Evolutionary conservation across 2,888 invertebrate species (phyloP).

Genomic region (Aphrophora alni): DNA sequence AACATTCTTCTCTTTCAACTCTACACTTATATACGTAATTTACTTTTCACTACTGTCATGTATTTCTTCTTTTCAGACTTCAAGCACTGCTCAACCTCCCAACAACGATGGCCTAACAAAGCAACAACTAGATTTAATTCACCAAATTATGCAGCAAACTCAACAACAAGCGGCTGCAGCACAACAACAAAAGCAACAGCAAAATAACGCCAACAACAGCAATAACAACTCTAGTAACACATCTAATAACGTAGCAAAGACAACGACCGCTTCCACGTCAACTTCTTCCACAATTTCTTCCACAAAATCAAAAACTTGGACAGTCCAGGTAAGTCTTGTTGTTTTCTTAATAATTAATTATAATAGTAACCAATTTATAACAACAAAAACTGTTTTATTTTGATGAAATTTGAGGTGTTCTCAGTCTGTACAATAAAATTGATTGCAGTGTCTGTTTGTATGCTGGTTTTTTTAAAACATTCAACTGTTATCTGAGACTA

Average conservation of each 20-base stretch:
- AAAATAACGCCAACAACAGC: constrained; percentile 37
- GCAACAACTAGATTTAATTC: constrained; percentile 76
- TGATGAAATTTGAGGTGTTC: not conserved
- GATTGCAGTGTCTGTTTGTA: no score
- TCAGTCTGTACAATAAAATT: no score
- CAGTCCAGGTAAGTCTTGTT: constrained; percentile 56
- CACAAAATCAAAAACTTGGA: constrained; percentile 54
- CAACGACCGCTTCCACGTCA: constrained; percentile 52
- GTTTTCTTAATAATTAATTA: not conserved
- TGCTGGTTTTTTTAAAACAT: no score
- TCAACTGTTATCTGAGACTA: no score
- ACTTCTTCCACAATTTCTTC: constrained; percentile 53
- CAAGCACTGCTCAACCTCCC: constrained; percentile 24
- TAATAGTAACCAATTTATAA: no score
- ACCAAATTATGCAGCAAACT: constrained; percentile 79
- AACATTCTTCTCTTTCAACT: no score
- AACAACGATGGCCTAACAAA: constrained; percentile 73
- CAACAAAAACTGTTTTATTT: not conserved
- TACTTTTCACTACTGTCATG: no score
- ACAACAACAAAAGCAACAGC: constrained; percentile 55
- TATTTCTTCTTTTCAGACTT: constrained; percentile 21
- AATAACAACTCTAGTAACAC: constrained; percentile 49
- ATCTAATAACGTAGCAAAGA: constrained; percentile 28
- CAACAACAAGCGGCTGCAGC: constrained; percentile 65
- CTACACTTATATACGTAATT: no score